A percentile compares a stretch with the other conserved stretches of the same genome.
Evolutionary conservation across 2,888 invertebrate species (phyloP).

Genomic region (Oegoconia quadripuncta): DNA sequence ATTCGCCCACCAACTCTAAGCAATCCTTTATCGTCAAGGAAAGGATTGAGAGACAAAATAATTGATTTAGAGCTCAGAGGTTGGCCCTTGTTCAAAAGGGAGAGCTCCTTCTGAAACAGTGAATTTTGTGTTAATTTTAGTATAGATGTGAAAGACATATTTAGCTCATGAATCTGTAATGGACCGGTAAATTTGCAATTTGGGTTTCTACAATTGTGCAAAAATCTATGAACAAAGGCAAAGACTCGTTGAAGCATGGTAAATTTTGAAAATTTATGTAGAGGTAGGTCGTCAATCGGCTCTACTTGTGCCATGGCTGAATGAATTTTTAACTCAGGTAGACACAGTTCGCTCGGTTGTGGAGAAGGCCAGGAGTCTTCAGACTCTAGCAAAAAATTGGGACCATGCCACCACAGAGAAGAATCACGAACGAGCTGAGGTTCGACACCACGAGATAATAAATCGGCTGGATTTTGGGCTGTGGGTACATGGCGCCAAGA

Average conservation of each 20-base stretch:
- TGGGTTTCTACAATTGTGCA: constrained; percentile 1
- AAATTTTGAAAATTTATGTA: not conserved
- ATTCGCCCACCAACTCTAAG: constrained; percentile 2
- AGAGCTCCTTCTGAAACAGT: not conserved
- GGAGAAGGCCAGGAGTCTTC: not conserved
- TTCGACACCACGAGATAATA: constrained; percentile 3
- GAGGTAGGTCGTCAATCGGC: no score
- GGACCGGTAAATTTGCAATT: not conserved
- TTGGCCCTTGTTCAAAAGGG: not conserved
- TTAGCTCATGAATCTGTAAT: not conserved
- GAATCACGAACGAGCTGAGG: not conserved
- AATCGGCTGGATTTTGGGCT: constrained; percentile 4
- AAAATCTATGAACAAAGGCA: not conserved
- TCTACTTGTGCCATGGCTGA: not conserved
- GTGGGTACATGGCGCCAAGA: constrained; percentile 3
- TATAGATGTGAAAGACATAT: not conserved
- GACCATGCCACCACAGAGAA: constrained; percentile 6
- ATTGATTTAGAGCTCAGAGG: not conserved
- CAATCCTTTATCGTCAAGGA: not conserved
- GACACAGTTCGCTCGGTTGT: not conserved
- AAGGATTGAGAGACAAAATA: not conserved
- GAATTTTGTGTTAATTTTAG: not conserved
- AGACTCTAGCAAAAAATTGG: not conserved
- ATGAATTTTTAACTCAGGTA: constrained; percentile 1
- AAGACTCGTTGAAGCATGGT: not conserved